Evolutionary conservation across 2,888 invertebrate genomes (phyloP), one percentile per base, ranked within the genome.

Genomic region (Diabrotica balteata): DNA sequence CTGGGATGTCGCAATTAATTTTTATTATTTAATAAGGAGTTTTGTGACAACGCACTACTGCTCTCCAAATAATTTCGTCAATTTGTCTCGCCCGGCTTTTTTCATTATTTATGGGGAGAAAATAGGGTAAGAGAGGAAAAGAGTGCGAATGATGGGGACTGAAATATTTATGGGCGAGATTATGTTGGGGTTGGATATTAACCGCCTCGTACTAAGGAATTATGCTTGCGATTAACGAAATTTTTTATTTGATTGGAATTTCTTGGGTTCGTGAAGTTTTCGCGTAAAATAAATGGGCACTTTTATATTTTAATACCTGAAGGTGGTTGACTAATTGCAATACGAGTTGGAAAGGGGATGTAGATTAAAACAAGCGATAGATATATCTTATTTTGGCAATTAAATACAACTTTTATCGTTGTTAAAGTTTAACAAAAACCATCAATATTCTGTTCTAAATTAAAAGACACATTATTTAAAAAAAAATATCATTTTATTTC

Each of bases 11-110:
- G 65, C 68, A 68, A 68, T 68, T 68, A 68, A 68, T 68, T 68
- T 62, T 66, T 68, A 68, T 68, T 65, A 68, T 68, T 68, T 62
- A 68, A 68, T 68, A 65, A 66, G 62, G 53, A 66, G 61, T 59
- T 66, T n/a, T 57, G 58, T 50, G 58, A 59, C 61, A 52, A 52
- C 51, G 58, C 59, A 61, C 58, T 58, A 51, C 52, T 59, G 50
- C 59, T 49, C 58, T 42, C 51, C 32, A 53, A 67, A 51, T 62
- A 67, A 62, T 62, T 44, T 53, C 63, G 53, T 67, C 67, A 67
- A 63, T 67, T 63, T 67, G 63, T 63, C 67, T 59, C 49, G 58
- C 59, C 44, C 50, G 60, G 55, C 54, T 52, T 53, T 62, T 68
- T 50, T 59, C 55, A 51, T 62, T 61, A 61, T 62, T 62, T 55